These are phyloP conservation scores for Cacoxenus indagator DNA, from an alignment of 2,888 invertebrate genomes.

Conservation along the genomic window DNA sequence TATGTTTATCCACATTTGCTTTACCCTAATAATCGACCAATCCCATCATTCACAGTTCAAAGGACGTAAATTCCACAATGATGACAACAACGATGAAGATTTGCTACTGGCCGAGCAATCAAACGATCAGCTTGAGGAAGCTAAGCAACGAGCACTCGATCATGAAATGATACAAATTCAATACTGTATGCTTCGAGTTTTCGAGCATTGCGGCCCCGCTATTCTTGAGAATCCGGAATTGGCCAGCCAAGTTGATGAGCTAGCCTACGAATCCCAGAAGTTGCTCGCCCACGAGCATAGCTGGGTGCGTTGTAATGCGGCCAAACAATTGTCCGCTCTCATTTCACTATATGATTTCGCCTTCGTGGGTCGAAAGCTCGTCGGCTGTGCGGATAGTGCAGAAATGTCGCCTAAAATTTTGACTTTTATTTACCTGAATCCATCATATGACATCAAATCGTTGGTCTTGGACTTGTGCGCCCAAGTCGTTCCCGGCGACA, in stretches of 20 bases:
- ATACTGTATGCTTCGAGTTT: slow-evolving; percentile 79
- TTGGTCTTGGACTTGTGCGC: slow-evolving; percentile 82
- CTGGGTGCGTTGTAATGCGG: slow-evolving; percentile 86
- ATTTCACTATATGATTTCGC: slow-evolving; percentile 77
- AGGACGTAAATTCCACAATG: too few species aligned
- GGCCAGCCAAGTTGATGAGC: slow-evolving; percentile 71
- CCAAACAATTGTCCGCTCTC: slow-evolving; percentile 82
- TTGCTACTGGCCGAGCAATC: slow-evolving; percentile 36
- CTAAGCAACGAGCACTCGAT: slow-evolving; percentile 77
- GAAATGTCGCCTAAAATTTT: slow-evolving; percentile 46
- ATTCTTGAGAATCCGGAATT: slow-evolving; percentile 70
- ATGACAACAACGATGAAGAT: slow-evolving; percentile 35
- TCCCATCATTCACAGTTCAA: background rate
- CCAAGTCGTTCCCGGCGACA: slow-evolving; percentile 77
- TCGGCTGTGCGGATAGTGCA: slow-evolving; percentile 58
- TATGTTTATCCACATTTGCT: background rate
- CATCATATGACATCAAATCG: slow-evolving; percentile 76
- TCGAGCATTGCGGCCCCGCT: slow-evolving; percentile 75
- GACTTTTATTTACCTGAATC: slow-evolving; percentile 77
- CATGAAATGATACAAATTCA: slow-evolving; percentile 83
- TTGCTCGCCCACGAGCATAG: slow-evolving; percentile 85
- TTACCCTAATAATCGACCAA: background rate
- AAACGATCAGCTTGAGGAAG: slow-evolving; percentile 69
- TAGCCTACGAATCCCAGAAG: slow-evolving; percentile 78
- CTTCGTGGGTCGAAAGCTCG: slow-evolving; percentile 74